phyloP scores from a whole-genome alignment of 2,113 vertebrate genomes.

The Nycticorax nycticorax region DNA sequence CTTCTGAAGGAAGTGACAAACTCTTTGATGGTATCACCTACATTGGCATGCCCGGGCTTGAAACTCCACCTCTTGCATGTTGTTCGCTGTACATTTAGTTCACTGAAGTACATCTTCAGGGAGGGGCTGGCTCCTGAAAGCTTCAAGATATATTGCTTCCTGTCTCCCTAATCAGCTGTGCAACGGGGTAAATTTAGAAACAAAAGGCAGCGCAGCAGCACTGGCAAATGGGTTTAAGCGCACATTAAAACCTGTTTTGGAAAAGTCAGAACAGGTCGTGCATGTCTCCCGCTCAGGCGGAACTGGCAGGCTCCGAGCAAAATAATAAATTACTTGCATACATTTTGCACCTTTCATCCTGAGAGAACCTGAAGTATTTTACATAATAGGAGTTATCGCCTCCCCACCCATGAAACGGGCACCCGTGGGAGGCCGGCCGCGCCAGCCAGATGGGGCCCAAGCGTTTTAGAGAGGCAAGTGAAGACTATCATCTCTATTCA shows the following conservation, averaged over 20 bases:
- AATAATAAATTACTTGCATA: not conserved
- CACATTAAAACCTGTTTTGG: conserved; percentile 54
- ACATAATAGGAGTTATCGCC: not conserved
- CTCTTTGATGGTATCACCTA: not conserved
- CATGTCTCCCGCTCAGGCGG: not conserved
- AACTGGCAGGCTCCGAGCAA: not conserved
- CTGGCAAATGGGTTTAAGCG: not conserved
- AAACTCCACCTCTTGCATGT: not conserved
- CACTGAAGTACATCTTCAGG: conserved; percentile 45
- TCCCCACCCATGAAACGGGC: not conserved
- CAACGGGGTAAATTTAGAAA: conserved; percentile 43
- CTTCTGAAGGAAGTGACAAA: conserved; percentile 3
- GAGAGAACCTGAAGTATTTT: not conserved
- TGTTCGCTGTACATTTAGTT: not conserved
- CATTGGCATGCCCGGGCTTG: conserved; percentile 41
- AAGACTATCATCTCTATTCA: not conserved
- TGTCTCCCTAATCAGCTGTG: conserved; percentile 35
- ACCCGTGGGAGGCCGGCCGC: not conserved
- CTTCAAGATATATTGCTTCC: conserved; percentile 29
- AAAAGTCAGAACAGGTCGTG: conserved; percentile 35
- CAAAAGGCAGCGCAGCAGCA: not conserved
- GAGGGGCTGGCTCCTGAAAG: conserved; percentile 46
- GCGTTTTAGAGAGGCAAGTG: not conserved
- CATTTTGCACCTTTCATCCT: not conserved
- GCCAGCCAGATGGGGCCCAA: not conserved